Percentiles rank a stretch among this genome's conserved stretches.
Conservation (phyloP, 2,888 invertebrate species). For the Dinocampus coccinellae region DNA sequence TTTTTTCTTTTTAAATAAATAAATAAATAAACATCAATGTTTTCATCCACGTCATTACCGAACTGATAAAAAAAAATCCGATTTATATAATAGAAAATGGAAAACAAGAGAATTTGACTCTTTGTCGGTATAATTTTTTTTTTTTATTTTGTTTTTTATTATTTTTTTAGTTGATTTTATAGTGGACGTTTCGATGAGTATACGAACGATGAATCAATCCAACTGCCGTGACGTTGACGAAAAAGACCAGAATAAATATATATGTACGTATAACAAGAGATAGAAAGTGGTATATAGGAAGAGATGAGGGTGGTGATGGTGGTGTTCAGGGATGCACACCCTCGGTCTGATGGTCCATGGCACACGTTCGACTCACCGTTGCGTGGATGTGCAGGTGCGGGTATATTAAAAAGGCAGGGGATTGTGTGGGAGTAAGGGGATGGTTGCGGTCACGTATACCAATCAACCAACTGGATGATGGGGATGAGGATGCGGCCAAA, state of each 20-base stretch:
- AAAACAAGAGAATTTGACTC: conserved; percentile 47
- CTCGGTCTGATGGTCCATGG: conserved; percentile 40
- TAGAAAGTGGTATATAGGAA: conserved; percentile 16
- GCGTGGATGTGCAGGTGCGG: conserved; percentile 61
- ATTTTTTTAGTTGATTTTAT: too few relatives aligned
- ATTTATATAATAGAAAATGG: neutral
- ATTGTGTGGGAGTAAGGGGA: neutral
- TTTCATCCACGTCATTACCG: neutral
- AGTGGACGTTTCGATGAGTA: conserved; percentile 56
- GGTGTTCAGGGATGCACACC: conserved; percentile 31
- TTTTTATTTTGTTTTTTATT: too few relatives aligned
- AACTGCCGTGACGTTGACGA: conserved; percentile 65
- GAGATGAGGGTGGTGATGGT: conserved; percentile 22
- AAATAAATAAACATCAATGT: neutral
- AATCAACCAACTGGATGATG: conserved; percentile 58
- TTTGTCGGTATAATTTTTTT: too few relatives aligned
- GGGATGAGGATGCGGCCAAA: conserved; percentile 37
- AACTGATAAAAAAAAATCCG: neutral
- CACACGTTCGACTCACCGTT: conserved; percentile 50
- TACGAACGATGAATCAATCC: conserved; percentile 68
- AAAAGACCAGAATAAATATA: conserved; percentile 32
- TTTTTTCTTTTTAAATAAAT: neutral
- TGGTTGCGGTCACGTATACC: conserved; percentile 65
- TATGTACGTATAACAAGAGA: neutral
- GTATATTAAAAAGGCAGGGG: conserved; percentile 67